Evolutionary conservation across 1,140 invertebrate genomes (phyloP).

Genomic region (Cydia pomonella): DNA sequence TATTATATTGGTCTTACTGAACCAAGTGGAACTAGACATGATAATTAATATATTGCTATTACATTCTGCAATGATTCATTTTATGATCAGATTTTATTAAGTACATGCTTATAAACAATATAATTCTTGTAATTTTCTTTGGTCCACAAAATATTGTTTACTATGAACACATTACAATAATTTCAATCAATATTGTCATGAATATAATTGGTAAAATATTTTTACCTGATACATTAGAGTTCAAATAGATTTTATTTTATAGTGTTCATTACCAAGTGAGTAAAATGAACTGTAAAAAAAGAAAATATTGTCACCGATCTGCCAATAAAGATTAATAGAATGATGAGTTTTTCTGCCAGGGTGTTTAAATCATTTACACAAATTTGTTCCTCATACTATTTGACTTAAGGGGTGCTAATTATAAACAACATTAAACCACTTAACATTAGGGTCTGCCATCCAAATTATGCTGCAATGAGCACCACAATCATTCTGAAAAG

Average conservation of each 20-base stretch:
- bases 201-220: too few relatives aligned
- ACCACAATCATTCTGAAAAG: slow-evolving; percentile 83
- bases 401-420: slow-evolving; percentile 22
- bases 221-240: too few relatives aligned
- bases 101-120: background rate
- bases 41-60: too few relatives aligned
- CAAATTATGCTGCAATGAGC: slow-evolving; percentile 80
- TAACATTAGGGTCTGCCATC: slow-evolving; percentile 49
- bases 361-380: background rate
- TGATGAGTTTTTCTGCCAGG: background rate
- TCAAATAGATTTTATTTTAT: too few relatives aligned
- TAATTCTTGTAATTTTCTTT: background rate
- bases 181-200: too few relatives aligned
- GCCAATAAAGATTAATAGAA: background rate
- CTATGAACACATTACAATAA: background rate
- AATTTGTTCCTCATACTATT: slow-evolving; percentile 28
- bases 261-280: too few relatives aligned
- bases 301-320: too few relatives aligned
- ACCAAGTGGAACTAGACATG: background rate
- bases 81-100: background rate
- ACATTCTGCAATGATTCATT: too few relatives aligned
- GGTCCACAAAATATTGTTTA: background rate
- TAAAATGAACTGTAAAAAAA: too few relatives aligned
- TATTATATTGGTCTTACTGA: background rate
- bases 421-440: slow-evolving; percentile 67